Base-by-base conservation (phyloP, 2,113 vertebrate genomes). In the Cnemophilus loriae region DNA sequence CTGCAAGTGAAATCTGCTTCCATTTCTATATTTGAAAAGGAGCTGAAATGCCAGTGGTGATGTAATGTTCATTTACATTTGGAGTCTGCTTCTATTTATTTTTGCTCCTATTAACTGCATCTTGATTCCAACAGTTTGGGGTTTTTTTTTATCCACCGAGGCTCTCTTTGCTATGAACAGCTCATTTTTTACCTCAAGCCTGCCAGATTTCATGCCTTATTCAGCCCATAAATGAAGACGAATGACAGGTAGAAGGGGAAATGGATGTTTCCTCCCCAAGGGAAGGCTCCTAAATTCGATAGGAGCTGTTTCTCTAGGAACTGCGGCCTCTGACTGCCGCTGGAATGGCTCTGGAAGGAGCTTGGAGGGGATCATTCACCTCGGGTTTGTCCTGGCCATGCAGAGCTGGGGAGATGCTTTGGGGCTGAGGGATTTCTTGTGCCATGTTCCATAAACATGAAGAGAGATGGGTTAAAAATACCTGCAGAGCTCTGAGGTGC, bases 61-160 rank as follows among this genome's bases (percentile, higher is more conserved):
- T 74, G 90, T 90, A 55, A 95, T 77, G 71, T 92, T 86, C 82
- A 92, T 96, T 97, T 96, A 91, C 92, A 95, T 97, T 78, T 95
- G 60, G 71, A 91, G 78, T 74, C 87, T 90, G 65, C 64, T 94
- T 89, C 89, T 92, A 70, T 96, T 96, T 94, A 94, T 95, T 95
- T 97, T 84, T 82, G 27, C 39, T 93, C 71, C 87, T 77, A 95
- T 96, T 96, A 91, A 49, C 82, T 81, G 85, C 56, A 83, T 84
- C 86, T 93, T 7, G 6, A 8, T 89, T 78, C 69, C 56, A 77
- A 57, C 75, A 67, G 39, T 87, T 77, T 13, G 20, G 21, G 18
- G 32, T 30, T 52, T 49, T 65, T 80, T 83, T 86, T 74, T 20
- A 10, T 37, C 46, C 70, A 55, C 50, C 41, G 61, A 79, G 81